Evolutionary conservation across 2,888 invertebrate genomes (phyloP).

Genomic region (Kuschelorhynchus macadamiae): DNA sequence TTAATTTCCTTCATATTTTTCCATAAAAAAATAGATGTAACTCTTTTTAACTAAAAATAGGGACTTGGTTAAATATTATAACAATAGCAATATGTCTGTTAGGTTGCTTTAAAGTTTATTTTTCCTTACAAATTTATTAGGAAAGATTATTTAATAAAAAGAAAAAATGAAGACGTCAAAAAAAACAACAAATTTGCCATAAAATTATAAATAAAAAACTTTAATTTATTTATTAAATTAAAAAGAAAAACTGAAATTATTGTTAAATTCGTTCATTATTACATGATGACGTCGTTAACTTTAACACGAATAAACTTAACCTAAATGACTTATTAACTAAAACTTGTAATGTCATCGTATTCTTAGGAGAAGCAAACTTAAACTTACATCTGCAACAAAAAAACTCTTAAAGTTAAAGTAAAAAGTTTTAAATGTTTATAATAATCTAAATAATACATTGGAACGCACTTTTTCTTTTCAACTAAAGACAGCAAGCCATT

Average conservation of each 20-base stretch:
- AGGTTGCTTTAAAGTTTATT: constrained; percentile 8
- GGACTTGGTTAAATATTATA: constrained; percentile 1
- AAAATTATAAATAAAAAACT: constrained; percentile 7
- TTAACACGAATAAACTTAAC: too few species aligned
- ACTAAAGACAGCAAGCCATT: constrained; percentile 18
- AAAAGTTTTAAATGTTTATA: constrained; percentile 14
- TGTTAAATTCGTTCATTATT: too few species aligned
- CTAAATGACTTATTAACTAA: too few species aligned
- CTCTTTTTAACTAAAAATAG: constrained; percentile 9
- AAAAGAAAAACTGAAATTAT: too few species aligned
- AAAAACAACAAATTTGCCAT: neutral
- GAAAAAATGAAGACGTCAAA: constrained; percentile 7
- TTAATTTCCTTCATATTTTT: neutral
- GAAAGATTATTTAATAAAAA: neutral
- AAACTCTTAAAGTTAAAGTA: neutral
- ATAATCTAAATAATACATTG: constrained; percentile 17
- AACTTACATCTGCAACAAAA: neutral
- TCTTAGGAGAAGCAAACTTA: too few species aligned
- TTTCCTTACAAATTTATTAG: neutral
- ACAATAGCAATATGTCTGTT: constrained; percentile 13
- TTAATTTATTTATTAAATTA: neutral
- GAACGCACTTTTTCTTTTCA: constrained; percentile 16
- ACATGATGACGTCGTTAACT: too few species aligned
- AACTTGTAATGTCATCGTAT: too few species aligned
- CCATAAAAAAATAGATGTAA: constrained; percentile 12